Percentiles rank a stretch among this genome's conserved stretches.
phyloP scores from a whole-genome alignment of 2,888 invertebrate genomes.

The Drosophila niveifrons region DNA sequence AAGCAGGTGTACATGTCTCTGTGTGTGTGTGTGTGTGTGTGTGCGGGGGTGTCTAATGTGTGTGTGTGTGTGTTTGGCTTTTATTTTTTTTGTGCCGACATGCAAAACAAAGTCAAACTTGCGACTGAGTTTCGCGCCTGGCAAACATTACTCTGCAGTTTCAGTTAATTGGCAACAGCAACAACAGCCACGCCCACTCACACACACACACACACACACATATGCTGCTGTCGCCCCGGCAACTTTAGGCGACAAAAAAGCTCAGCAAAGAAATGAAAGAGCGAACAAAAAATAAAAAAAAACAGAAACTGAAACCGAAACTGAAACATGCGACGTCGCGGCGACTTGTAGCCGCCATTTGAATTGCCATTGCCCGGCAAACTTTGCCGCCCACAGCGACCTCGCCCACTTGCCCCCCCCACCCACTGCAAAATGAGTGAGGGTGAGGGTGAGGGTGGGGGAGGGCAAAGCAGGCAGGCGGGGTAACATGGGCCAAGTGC shows the following conservation, averaged over 20 bases:
- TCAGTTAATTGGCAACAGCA: constrained; percentile 75
- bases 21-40: constrained; percentile 4
- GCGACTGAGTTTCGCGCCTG: constrained; percentile 43
- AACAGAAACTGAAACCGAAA: constrained; percentile 24
- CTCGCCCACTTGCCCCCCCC: constrained; percentile 27
- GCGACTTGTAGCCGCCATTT: constrained; percentile 77
- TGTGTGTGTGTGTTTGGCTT: constrained; percentile 31
- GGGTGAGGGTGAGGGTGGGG: background rate
- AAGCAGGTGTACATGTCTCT: constrained; percentile 32
- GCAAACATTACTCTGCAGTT: constrained; percentile 79
- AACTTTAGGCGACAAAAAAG: constrained; percentile 45
- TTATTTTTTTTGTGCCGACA: constrained; percentile 42
- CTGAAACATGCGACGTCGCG: constrained; percentile 62
- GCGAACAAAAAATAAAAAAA: constrained; percentile 16
- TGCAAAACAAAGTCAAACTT: constrained; percentile 55
- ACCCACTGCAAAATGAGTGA: background rate
- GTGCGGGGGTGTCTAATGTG: constrained; percentile 13
- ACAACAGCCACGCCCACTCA: constrained; percentile 36
- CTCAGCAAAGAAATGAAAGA: constrained; percentile 1
- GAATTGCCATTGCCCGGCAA: constrained; percentile 68
- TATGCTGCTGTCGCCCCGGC: constrained; percentile 30
- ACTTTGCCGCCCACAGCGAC: constrained; percentile 43
- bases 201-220: background rate
- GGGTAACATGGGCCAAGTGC: constrained; percentile 61
- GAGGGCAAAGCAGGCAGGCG: background rate